A percentile compares a stretch with the other conserved stretches of the same genome.
Evolutionary conservation across 2,113 vertebrate species (phyloP).

Genomic region (Vanacampus margaritifer): DNA sequence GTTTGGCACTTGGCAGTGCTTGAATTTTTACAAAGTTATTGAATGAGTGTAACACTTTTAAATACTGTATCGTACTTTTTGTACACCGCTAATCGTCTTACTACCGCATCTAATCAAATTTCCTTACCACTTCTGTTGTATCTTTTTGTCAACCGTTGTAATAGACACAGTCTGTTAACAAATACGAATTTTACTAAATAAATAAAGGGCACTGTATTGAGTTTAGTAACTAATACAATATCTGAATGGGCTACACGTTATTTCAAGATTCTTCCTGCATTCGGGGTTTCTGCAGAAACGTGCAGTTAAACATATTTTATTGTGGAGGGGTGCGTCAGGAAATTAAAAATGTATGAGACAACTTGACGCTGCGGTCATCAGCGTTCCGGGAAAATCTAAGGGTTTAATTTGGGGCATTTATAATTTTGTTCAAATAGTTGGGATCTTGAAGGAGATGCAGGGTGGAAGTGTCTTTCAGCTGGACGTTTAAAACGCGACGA

Average conservation of each 20-base stretch:
- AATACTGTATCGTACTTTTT: too few species aligned
- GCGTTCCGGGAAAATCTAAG: slow-evolving; percentile 55
- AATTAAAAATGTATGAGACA: slow-evolving; percentile 4
- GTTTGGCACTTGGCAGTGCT: too few species aligned
- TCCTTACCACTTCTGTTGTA: too few species aligned
- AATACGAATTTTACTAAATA: too few species aligned
- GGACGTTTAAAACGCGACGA: slow-evolving; percentile 33
- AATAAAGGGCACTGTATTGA: too few species aligned
- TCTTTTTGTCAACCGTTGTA: too few species aligned
- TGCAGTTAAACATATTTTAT: slow-evolving; percentile 29
- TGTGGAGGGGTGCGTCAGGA: slow-evolving; percentile 47
- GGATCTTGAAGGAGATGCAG: slow-evolving; percentile 35
- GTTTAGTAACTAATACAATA: too few species aligned
- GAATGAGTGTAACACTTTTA: too few species aligned
- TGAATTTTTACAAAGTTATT: too few species aligned
- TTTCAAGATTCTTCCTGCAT: neutral
- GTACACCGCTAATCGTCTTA: too few species aligned
- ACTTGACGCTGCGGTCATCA: slow-evolving; percentile 25
- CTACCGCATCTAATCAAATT: too few species aligned
- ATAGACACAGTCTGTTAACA: too few species aligned
- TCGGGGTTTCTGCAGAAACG: neutral
- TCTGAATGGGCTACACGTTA: neutral
- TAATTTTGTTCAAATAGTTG: neutral
- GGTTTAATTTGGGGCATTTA: slow-evolving; percentile 17
- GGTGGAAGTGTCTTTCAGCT: slow-evolving; percentile 27